phyloP scores from a whole-genome alignment of 2,113 vertebrate genomes.

The Falcunculus frontatus region DNA sequence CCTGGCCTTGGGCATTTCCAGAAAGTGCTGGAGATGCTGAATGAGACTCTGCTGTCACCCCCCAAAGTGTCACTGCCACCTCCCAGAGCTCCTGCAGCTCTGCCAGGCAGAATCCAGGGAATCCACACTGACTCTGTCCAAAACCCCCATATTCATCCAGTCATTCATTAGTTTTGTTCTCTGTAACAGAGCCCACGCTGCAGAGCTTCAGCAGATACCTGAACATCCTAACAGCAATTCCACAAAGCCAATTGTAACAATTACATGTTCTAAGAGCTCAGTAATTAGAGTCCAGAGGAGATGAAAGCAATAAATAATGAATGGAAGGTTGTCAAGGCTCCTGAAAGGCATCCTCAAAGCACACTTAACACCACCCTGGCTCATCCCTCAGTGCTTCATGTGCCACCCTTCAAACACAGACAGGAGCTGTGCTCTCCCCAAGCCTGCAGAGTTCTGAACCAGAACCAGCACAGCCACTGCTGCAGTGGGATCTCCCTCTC shows the following conservation, averaged over 20 bases:
- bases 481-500: not conserved
- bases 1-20: not conserved
- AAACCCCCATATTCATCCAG: not conserved
- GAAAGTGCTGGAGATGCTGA: not conserved
- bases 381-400: not conserved
- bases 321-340: not conserved
- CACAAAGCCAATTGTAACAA: not conserved
- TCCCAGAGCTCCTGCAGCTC: not conserved
- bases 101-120: not conserved
- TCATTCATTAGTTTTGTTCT: not conserved
- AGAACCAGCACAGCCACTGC: not conserved
- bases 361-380: not conserved
- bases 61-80: rapidly evolving
- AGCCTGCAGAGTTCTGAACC: rapidly evolving
- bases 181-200: not conserved
- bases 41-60: not conserved
- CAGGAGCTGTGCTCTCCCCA: not conserved
- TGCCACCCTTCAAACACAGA: not conserved
- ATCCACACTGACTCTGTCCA: not conserved
- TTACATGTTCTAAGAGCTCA: not conserved
- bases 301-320: slow-evolving; percentile 33
- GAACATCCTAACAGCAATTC: not conserved
- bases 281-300: slow-evolving; percentile 31
- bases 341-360: not conserved
- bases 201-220: not conserved